phyloP scores from a whole-genome alignment of 1,140 invertebrate species.

The Anthonomus grandis region DNA sequence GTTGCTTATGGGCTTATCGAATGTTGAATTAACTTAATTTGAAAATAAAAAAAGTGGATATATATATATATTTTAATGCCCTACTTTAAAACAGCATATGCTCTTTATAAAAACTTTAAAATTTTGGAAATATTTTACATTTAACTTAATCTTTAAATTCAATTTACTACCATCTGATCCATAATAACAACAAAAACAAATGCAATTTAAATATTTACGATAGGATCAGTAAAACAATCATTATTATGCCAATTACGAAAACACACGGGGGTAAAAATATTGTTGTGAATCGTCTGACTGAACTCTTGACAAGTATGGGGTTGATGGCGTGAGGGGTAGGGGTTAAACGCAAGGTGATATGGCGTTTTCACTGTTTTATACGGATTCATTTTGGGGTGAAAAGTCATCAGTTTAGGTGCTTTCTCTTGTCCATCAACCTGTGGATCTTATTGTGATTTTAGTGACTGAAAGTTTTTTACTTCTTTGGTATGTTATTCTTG shows the following conservation, averaged over 20 bases:
- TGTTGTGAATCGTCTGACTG: conserved; percentile 18
- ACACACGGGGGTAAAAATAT: conserved; percentile 24
- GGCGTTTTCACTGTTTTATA: conserved; percentile 18
- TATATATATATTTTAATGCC: too few relatives aligned
- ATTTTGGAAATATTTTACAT: too few relatives aligned
- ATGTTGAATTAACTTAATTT: too few relatives aligned
- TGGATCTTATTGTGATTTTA: conserved; percentile 18
- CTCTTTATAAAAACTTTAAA: too few relatives aligned
- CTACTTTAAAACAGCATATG: too few relatives aligned
- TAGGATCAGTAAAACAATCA: too few relatives aligned
- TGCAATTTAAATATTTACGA: too few relatives aligned
- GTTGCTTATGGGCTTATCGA: too few relatives aligned
- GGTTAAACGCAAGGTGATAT: conserved; percentile 16
- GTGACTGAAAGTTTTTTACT: not conserved
- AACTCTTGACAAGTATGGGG: not conserved
- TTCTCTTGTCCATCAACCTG: conserved; percentile 30
- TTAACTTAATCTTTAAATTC: too few relatives aligned
- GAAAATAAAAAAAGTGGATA: too few relatives aligned
- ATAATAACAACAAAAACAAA: too few relatives aligned
- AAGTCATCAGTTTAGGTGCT: conserved; percentile 5
- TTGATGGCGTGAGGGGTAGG: conserved; percentile 16
- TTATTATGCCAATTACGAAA: conserved; percentile 23
- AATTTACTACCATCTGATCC: too few relatives aligned
- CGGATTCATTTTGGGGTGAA: conserved; percentile 21
- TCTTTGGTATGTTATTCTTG: not conserved